These are phyloP conservation scores for Papilio xuthus DNA, from an alignment of 1,140 invertebrate genomes.

Conservation along the genomic window DNA sequence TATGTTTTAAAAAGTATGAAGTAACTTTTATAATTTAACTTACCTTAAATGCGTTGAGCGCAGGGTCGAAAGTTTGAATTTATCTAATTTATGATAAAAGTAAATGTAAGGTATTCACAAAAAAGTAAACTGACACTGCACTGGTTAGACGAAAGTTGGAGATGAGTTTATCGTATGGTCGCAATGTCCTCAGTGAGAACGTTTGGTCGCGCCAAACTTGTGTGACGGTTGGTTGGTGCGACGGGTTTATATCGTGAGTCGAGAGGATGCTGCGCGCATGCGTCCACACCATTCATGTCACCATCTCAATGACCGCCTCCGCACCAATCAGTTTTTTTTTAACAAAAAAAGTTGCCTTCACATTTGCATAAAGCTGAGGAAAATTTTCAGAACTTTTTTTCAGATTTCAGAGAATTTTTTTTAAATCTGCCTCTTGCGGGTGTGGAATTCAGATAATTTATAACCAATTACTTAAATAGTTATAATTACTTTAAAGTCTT, in stretches of 20 bases:
- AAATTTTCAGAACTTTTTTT: neutral
- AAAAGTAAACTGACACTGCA: conserved; percentile 17
- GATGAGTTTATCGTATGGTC: conserved; percentile 40
- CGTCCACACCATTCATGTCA: conserved; percentile 74
- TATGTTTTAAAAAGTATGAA: neutral
- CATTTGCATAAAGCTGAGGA: neutral
- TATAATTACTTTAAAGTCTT: too few species aligned
- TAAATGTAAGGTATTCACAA: conserved; percentile 19
- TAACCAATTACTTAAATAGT: too few species aligned
- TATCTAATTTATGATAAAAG: conserved; percentile 5
- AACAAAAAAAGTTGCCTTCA: neutral
- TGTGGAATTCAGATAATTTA: too few species aligned
- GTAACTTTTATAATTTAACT: neutral
- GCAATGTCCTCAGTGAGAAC: conserved; percentile 61
- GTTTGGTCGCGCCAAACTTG: conserved; percentile 74
- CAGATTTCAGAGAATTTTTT: too few species aligned
- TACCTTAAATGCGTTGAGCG: neutral
- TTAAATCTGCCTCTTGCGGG: too few species aligned
- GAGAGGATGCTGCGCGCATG: conserved; percentile 62
- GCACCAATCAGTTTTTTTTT: conserved; percentile 47
- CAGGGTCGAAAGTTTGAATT: neutral
- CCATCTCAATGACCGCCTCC: conserved; percentile 75
- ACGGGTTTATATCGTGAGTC: conserved; percentile 72
- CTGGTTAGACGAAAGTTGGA: conserved; percentile 9
- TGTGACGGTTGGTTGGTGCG: conserved; percentile 60